These are phyloP conservation scores for Ephydatia muelleri DNA, from an alignment of 37 sponge, comb jelly and placozoan genomes.

Conservation along the genomic window DNA sequence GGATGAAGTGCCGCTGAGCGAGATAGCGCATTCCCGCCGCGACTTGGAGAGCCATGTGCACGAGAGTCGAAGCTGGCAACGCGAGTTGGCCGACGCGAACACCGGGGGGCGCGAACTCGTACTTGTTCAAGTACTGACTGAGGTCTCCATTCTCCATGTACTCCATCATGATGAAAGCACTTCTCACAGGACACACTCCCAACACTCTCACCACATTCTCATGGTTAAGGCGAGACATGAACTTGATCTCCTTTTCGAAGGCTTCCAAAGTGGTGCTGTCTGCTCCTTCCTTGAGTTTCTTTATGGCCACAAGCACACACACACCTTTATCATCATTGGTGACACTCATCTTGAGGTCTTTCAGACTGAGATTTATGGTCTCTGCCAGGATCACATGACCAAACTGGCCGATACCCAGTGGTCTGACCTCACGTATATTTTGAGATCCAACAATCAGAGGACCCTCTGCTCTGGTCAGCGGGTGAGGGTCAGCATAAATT, in stretches of 20 bases:
- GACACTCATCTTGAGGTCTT: conserved; percentile 41
- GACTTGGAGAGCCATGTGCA: conserved; percentile 56
- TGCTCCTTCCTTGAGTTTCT: conserved; percentile 60
- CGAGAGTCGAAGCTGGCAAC: background rate
- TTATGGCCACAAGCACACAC: conserved; percentile 50
- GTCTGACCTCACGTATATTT: conserved; percentile 31
- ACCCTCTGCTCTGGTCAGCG: background rate
- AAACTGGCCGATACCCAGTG: conserved; percentile 70
- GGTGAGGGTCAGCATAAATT: conserved; percentile 33
- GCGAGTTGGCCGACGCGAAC: background rate
- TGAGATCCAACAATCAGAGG: conserved; percentile 6
- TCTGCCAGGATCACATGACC: conserved; percentile 57
- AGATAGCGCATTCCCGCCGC: conserved; percentile 75
- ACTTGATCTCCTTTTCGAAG: conserved; percentile 65
- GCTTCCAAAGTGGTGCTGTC: conserved; percentile 13
- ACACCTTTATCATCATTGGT: conserved; percentile 26
- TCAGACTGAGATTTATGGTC: conserved; percentile 40
- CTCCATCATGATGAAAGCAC: conserved; percentile 84
- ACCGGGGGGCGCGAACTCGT: background rate
- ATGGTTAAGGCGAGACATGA: conserved; percentile 69
- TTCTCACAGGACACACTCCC: conserved; percentile 33
- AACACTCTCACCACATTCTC: conserved; percentile 58
- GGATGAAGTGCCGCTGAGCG: conserved; percentile 53
- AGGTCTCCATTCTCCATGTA: conserved; percentile 91
- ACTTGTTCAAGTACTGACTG: conserved; percentile 70